Conservation (phyloP, 1,140 invertebrate species). For the Cyclargus thomasi region DNA sequence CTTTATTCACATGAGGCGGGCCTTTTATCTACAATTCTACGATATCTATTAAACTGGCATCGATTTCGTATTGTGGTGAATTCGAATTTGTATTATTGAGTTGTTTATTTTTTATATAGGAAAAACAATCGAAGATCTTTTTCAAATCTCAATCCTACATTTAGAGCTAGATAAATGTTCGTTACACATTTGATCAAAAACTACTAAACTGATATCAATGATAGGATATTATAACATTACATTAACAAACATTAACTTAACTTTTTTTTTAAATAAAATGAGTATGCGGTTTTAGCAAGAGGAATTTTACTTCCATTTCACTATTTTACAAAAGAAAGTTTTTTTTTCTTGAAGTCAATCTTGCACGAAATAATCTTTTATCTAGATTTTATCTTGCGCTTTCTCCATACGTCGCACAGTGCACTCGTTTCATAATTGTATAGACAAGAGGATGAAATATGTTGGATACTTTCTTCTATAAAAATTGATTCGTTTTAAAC, state of each 20-base stretch:
- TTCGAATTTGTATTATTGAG: too few relatives aligned
- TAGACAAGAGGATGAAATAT: not conserved
- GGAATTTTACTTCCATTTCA: too few relatives aligned
- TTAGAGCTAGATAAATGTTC: too few relatives aligned
- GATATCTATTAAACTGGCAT: not conserved
- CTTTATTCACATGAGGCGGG: not conserved
- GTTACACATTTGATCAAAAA: too few relatives aligned
- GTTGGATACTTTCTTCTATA: not conserved
- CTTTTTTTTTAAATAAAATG: too few relatives aligned
- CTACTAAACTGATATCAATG: too few relatives aligned
- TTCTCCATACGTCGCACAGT: not conserved
- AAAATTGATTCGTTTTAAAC: not conserved
- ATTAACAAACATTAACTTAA: too few relatives aligned
- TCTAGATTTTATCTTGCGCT: not conserved
- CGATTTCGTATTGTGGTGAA: not conserved
- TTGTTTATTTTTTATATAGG: too few relatives aligned
- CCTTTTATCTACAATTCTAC: conserved; percentile 1
- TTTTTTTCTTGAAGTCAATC: not conserved
- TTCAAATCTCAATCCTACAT: too few relatives aligned
- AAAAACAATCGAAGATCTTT: too few relatives aligned
- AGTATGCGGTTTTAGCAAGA: too few relatives aligned
- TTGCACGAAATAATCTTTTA: not conserved
- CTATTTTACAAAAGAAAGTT: not conserved
- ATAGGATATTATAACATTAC: too few relatives aligned
- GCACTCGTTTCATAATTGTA: not conserved